Evolutionary conservation across 1,140 invertebrate genomes (phyloP).

Genomic region (Temnothorax curvispinosus): DNA sequence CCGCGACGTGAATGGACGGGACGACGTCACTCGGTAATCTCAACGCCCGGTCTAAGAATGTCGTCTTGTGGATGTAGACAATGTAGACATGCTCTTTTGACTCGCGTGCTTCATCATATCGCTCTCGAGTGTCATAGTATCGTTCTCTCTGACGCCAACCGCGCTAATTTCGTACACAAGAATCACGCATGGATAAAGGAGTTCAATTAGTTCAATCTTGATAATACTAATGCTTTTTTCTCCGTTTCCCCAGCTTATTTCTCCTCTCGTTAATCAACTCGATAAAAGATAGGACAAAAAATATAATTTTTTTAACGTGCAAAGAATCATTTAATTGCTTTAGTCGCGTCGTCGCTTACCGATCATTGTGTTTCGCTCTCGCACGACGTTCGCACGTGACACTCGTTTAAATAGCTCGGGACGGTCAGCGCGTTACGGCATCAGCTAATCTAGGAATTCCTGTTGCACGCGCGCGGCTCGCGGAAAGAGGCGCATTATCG

Average conservation of each 20-base stretch:
- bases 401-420: not conserved
- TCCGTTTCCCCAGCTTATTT: not conserved
- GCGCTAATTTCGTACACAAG: not conserved
- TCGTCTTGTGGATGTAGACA: not conserved
- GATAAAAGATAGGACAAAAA: not conserved
- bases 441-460: constrained; percentile 65
- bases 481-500: constrained; percentile 68
- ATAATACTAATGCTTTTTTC: not conserved
- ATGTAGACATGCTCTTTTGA: not conserved
- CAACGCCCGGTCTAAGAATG: constrained; percentile 41
- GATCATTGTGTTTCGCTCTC: not conserved
- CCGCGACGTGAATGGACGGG: not conserved
- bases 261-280: not conserved
- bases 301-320: not conserved
- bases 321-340: not conserved
- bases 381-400: not conserved
- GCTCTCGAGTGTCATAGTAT: not conserved
- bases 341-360: not conserved
- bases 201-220: not conserved
- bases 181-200: not conserved
- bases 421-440: not conserved
- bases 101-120: constrained; percentile 1
- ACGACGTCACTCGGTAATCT: constrained; percentile 41
- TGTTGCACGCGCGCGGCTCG: constrained; percentile 43
- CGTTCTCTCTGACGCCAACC: not conserved